Evolutionary conservation across 2,113 vertebrate genomes (phyloP).

Genomic region (Hyaena hyaena): DNA sequence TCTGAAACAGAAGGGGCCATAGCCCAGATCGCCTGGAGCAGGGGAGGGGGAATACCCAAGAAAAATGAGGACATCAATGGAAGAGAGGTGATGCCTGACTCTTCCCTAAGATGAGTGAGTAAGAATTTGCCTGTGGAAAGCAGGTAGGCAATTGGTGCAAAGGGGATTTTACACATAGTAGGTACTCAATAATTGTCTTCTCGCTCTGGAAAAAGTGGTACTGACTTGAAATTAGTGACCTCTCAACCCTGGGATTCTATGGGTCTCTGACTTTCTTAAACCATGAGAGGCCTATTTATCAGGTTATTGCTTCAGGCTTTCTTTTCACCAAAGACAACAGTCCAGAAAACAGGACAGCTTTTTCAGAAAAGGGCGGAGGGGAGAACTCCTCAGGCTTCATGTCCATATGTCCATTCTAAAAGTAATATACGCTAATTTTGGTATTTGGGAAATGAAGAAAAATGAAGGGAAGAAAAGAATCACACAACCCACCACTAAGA

Average conservation of each 20-base stretch:
- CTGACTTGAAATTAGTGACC: slow-evolving; percentile 65
- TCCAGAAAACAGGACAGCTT: slow-evolving; percentile 31
- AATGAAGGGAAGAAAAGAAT: slow-evolving; percentile 3
- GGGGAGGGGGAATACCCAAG: neutral
- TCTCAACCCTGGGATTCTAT: slow-evolving; percentile 46
- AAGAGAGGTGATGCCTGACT: neutral
- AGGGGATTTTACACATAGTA: neutral
- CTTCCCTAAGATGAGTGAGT: neutral
- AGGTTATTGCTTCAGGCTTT: slow-evolving; percentile 55
- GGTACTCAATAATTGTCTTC: slow-evolving; percentile 35
- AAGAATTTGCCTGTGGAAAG: neutral
- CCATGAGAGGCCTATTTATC: slow-evolving; percentile 62
- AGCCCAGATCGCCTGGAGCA: neutral
- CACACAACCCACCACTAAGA: neutral
- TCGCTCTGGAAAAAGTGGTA: slow-evolving; percentile 46
- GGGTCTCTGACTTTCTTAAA: slow-evolving; percentile 54
- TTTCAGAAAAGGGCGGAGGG: neutral
- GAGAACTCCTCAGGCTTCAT: neutral
- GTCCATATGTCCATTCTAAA: slow-evolving; percentile 53
- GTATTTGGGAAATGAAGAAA: slow-evolving; percentile 53
- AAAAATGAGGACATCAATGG: neutral
- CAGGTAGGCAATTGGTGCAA: neutral
- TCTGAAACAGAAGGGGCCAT: neutral
- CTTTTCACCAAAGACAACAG: slow-evolving; percentile 6
- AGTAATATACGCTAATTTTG: slow-evolving; percentile 37